Percentiles rank a stretch among this genome's conserved stretches.
phyloP scores from a whole-genome alignment of 1,140 invertebrate species.

The Eueides isabella region DNA sequence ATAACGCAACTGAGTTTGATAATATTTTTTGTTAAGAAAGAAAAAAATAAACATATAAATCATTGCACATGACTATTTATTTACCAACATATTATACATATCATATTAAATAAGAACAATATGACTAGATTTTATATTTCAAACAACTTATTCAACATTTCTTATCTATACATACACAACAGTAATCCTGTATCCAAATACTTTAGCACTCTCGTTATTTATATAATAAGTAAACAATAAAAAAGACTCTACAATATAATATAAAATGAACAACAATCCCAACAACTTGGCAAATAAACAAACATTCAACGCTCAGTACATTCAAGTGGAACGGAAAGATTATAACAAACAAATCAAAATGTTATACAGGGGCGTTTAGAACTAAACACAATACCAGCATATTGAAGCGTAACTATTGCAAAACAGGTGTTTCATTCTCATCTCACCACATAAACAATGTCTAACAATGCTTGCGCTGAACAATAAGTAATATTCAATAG shows the following conservation, averaged over 20 bases:
- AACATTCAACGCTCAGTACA: neutral
- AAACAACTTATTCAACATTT: too few relatives aligned
- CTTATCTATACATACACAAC: too few relatives aligned
- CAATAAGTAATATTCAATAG: slow-evolving; percentile 43
- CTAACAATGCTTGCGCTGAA: slow-evolving; percentile 39
- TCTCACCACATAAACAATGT: slow-evolving; percentile 39
- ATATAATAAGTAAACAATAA: neutral
- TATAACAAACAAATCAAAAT: slow-evolving; percentile 22
- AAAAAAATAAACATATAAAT: too few relatives aligned
- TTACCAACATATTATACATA: too few relatives aligned
- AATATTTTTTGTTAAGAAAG: too few relatives aligned
- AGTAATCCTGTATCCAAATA: too few relatives aligned
- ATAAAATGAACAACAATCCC: neutral
- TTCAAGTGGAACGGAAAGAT: slow-evolving; percentile 7
- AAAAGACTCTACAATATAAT: neutral
- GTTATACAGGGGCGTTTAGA: neutral
- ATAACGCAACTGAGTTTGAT: too few relatives aligned
- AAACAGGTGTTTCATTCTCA: slow-evolving; percentile 42
- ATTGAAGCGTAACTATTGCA: slow-evolving; percentile 34
- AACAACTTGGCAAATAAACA: neutral
- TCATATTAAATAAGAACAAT: too few relatives aligned
- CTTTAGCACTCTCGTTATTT: too few relatives aligned
- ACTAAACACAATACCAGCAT: slow-evolving; percentile 26
- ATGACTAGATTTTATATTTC: too few relatives aligned
- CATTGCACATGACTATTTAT: too few relatives aligned